Evolutionary conservation across 2,797 vertebrate species (phyloP).

Genomic region (Anomalospiza imberbis): DNA sequence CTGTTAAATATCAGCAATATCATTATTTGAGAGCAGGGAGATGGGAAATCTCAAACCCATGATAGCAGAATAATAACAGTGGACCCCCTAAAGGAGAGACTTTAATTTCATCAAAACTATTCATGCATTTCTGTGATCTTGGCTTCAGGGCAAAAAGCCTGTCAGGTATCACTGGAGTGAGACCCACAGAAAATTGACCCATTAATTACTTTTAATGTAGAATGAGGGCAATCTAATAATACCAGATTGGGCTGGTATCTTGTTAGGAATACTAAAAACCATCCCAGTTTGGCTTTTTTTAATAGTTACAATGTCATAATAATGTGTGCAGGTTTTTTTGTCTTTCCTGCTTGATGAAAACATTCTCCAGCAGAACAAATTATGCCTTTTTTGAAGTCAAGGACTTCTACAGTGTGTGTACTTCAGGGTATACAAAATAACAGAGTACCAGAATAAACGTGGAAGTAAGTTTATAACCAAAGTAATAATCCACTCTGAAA

Average conservation of each 20-base stretch:
- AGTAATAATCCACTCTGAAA: not conserved
- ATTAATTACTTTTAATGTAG: not conserved
- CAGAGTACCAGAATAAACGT: not conserved
- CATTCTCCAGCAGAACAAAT: not conserved
- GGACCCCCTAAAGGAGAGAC: not conserved
- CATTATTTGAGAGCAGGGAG: rapidly evolving
- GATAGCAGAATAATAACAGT: not conserved
- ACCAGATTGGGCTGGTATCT: not conserved
- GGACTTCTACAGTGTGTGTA: not conserved
- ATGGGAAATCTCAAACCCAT: not conserved
- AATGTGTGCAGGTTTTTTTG: not conserved
- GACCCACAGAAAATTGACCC: not conserved
- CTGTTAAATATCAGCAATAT: not conserved
- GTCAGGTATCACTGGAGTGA: not conserved
- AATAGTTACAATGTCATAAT: not conserved
- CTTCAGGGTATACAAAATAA: not conserved
- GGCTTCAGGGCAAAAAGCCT: not conserved
- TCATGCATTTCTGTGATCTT: not conserved
- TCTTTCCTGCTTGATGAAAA: not conserved
- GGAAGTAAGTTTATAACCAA: not conserved
- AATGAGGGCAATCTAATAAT: not conserved
- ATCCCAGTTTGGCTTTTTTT: not conserved
- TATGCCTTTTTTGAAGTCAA: not conserved
- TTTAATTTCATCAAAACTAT: not conserved
- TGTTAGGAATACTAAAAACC: not conserved